Evolutionary conservation across 2,888 invertebrate genomes (phyloP), one percentile per base, ranked within the genome.

Genomic region (Pimpla rufipes): DNA sequence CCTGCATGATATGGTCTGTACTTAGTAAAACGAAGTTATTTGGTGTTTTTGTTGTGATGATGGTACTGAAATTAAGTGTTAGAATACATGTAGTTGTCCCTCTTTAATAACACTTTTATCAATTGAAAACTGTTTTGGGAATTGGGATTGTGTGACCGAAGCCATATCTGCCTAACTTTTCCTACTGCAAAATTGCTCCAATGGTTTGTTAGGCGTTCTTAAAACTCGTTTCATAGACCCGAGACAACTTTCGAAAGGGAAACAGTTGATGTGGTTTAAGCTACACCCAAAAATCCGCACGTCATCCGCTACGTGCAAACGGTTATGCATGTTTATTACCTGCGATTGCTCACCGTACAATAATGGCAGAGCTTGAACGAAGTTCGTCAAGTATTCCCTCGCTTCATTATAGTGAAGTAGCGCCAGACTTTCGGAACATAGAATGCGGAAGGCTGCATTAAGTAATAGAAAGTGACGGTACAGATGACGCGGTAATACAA

Each of bases 381-480:
- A 29, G 3, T 29, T 29, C 5, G 2, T 29, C 29, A 29, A 29
- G 5, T 29, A 29, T 29, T 29, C 3, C 29, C 5, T 2, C 2
- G 29, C 29, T 29, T 29, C 42, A 42, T 42, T 42, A 8, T 42
- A 11, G 7, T 42, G 7, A 11, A 11, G 42, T 8, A 42, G 42
- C 7, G 42, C 7, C 8, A 42, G 42, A 42, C 5, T 42, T 42
- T 42, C 42, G 7, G 42, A 11, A 7, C 42, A 42, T 2, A 83
- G 57, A 57, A 86, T 83, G 29, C 81, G 40, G 11, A 42, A 79
- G 4, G 77, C 79, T 6, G 50, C 40, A 64, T 77, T 67, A 1
- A 83, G 52, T 13, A 85, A 62, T 11, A 83, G 47, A 75, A 85
- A 81, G 52, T 84, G 81, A 7, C 79, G 21, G 21, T 84, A 86